Percentiles rank a stretch among this genome's conserved stretches.
These are phyloP conservation scores for Tenodera sinensis DNA, from an alignment of 2,888 invertebrate genomes.

Conservation along the genomic window DNA sequence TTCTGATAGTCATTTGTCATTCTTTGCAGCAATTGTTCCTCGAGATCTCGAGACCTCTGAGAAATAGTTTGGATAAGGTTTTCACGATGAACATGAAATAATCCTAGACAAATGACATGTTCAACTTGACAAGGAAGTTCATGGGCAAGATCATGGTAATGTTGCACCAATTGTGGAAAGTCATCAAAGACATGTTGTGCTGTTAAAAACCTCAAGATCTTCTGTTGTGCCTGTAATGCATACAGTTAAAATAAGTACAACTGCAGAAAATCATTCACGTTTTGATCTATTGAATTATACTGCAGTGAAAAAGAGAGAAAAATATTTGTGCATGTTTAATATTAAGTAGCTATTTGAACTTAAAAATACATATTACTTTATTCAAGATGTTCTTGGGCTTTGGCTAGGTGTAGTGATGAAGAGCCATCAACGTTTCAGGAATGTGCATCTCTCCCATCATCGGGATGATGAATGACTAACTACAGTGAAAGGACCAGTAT, in stretches of 20 bases:
- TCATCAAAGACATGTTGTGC: constrained; percentile 51
- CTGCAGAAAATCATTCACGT: not conserved
- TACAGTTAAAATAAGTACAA: not conserved
- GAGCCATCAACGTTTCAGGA: too few species aligned
- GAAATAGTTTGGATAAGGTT: constrained; percentile 72
- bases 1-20: constrained; percentile 79
- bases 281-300: too few species aligned
- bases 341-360: too few species aligned
- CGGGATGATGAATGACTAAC: too few species aligned
- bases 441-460: too few species aligned
- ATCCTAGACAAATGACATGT: constrained; percentile 70
- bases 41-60: constrained; percentile 62
- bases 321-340: too few species aligned
- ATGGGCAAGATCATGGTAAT: constrained; percentile 48
- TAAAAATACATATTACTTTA: too few species aligned
- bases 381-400: too few species aligned
- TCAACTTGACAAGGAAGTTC: constrained; percentile 52
- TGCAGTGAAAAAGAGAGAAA: too few species aligned
- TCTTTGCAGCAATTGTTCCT: constrained; percentile 64
- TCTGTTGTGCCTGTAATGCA: constrained; percentile 52
- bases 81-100: constrained; percentile 80
- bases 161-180: constrained; percentile 42
- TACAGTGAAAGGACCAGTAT: too few species aligned
- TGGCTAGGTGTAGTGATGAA: too few species aligned
- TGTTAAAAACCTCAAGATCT: constrained; percentile 65